Evolutionary conservation across 2,888 invertebrate genomes (phyloP).

Genomic region (Thera britannica): DNA sequence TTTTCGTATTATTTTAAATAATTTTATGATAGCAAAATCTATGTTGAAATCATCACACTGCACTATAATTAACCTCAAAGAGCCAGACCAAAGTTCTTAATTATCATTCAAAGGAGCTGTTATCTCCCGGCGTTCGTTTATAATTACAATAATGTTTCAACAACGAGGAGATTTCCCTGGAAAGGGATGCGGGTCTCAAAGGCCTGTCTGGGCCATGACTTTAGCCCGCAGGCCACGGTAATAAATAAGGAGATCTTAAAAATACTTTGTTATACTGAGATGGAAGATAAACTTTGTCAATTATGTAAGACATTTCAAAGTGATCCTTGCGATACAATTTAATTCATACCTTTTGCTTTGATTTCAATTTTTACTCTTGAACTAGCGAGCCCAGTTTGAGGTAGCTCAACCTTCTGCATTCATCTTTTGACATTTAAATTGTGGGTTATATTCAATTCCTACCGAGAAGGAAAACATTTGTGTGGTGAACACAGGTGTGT

Average conservation of each 20-base stretch:
- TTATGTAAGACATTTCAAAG: too few species aligned
- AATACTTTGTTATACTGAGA: neutral
- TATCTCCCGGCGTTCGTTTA: constrained; percentile 7
- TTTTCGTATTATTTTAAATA: too few species aligned
- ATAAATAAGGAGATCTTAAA: neutral
- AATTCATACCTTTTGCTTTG: too few species aligned
- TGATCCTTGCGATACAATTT: too few species aligned
- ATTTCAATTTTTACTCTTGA: too few species aligned
- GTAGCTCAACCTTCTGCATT: too few species aligned
- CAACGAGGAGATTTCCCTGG: constrained; percentile 21
- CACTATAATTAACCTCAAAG: neutral
- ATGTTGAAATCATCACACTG: neutral
- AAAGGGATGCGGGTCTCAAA: constrained; percentile 28
- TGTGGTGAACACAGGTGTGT: too few species aligned
- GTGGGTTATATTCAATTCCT: too few species aligned
- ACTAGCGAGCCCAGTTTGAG: too few species aligned
- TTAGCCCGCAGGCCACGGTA: neutral
- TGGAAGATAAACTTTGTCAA: neutral
- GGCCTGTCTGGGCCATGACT: constrained; percentile 27
- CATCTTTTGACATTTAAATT: too few species aligned
- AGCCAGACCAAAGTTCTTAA: neutral
- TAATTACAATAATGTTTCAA: constrained; percentile 28
- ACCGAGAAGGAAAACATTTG: too few species aligned
- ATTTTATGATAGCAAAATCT: neutral
- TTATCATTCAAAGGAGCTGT: constrained; percentile 2